These are phyloP conservation scores for Bombycilla garrulus DNA, from an alignment of 2,113 vertebrate species.

Conservation along the genomic window DNA sequence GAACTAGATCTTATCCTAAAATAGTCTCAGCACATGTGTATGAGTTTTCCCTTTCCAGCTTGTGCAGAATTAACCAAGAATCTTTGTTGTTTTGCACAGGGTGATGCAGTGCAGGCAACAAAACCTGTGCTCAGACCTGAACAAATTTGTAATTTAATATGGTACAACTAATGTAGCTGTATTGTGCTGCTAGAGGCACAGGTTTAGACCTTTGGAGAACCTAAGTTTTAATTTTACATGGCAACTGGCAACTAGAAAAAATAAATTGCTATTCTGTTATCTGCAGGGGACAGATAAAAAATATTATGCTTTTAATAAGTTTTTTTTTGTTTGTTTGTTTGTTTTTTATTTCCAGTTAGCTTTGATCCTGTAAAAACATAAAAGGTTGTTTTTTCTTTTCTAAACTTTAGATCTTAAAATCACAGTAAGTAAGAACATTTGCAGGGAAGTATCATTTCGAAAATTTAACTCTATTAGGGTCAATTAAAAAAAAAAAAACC, in stretches of 20 bases:
- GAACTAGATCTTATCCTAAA: background rate
- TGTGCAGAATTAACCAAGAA: background rate
- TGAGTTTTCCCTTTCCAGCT: background rate
- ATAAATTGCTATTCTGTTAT: background rate
- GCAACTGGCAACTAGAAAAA: background rate
- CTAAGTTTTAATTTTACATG: background rate
- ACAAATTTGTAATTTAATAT: background rate
- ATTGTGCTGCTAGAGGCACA: background rate
- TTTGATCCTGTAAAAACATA: background rate
- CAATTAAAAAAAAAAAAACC: background rate
- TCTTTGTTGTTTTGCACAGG: background rate
- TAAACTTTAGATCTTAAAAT: background rate
- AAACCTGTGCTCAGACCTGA: background rate
- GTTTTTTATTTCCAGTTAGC: background rate
- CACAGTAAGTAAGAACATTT: background rate
- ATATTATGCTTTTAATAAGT: background rate
- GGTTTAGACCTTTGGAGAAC: background rate
- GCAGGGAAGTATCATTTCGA: background rate
- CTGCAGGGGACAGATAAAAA: background rate
- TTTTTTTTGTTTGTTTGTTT: background rate
- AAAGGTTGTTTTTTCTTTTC: background rate
- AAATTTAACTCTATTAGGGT: background rate
- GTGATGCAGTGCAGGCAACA: background rate
- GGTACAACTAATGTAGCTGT: background rate
- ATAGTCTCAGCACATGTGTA: background rate